phyloP scores from a whole-genome alignment of 1,140 invertebrate species.

The Caenorhabditis tropicalis region DNA sequence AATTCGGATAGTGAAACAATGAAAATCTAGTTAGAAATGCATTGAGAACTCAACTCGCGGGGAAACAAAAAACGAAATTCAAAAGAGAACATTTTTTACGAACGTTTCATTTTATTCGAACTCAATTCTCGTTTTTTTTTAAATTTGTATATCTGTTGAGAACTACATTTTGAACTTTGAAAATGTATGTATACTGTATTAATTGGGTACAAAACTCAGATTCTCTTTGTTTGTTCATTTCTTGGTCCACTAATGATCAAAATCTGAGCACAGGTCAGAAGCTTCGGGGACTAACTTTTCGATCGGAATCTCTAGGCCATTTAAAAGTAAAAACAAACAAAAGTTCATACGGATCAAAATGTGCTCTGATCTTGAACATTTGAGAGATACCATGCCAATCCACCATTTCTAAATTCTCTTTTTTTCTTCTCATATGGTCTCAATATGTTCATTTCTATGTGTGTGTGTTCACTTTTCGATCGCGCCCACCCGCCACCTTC shows the following conservation, averaged over 20 bases:
- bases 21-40: background rate
- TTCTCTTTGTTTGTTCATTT: too few relatives aligned
- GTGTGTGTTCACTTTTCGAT: conserved; percentile 38
- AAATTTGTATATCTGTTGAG: too few relatives aligned
- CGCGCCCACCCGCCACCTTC: background rate
- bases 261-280: too few relatives aligned
- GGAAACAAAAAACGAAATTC: too few relatives aligned
- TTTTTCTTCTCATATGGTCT: background rate
- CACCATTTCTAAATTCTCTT: background rate
- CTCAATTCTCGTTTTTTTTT: too few relatives aligned
- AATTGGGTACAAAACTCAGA: too few relatives aligned
- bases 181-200: too few relatives aligned
- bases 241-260: too few relatives aligned
- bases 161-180: too few relatives aligned
- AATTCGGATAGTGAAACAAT: background rate
- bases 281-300: too few relatives aligned
- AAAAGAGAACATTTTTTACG: background rate
- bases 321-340: background rate
- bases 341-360: background rate
- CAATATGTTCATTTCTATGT: too few relatives aligned
- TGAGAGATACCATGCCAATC: background rate
- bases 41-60: background rate
- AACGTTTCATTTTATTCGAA: background rate
- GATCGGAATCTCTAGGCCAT: background rate
- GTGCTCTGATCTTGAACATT: background rate